Conservation (phyloP, 1,140 invertebrate species). For the Hycleus phaleratus region DNA sequence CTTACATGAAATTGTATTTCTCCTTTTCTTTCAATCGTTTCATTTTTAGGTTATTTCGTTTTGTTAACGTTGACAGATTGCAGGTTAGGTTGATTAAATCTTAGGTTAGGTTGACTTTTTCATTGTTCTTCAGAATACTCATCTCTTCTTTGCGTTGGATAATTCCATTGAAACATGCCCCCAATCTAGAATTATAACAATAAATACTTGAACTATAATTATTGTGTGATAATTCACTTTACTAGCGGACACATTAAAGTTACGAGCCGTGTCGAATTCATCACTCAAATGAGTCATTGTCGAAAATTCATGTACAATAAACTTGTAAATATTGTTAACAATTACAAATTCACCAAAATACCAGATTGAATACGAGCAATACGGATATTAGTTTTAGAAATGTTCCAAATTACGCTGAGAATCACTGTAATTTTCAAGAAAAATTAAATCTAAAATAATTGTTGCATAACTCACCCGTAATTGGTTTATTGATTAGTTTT, state of each 20-base stretch:
- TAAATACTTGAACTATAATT: constrained; percentile 33
- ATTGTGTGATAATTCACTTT: constrained; percentile 45
- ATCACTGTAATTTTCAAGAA: too few relatives aligned
- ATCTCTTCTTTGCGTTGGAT: constrained; percentile 86
- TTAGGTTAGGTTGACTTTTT: constrained; percentile 67
- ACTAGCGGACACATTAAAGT: constrained; percentile 79
- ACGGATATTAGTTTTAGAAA: too few relatives aligned
- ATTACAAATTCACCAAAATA: too few relatives aligned
- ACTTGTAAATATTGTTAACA: constrained; percentile 25
- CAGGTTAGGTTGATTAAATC: too few relatives aligned
- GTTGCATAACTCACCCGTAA: too few relatives aligned
- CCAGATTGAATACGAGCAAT: too few relatives aligned
- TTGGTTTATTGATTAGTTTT: not conserved
- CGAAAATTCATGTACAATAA: constrained; percentile 80
- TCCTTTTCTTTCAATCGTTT: too few relatives aligned
- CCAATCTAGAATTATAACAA: constrained; percentile 51
- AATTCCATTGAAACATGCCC: constrained; percentile 81
- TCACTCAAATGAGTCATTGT: constrained; percentile 77
- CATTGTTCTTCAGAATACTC: constrained; percentile 86
- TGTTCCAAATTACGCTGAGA: too few relatives aligned
- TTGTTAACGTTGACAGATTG: too few relatives aligned
- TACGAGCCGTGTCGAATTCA: constrained; percentile 89
- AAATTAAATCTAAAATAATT: too few relatives aligned
- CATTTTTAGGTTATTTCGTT: too few relatives aligned
- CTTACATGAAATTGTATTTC: too few relatives aligned